These are phyloP conservation scores for Pristionchus maxplancki DNA, from an alignment of 2,888 invertebrate species.

Conservation along the genomic window DNA sequence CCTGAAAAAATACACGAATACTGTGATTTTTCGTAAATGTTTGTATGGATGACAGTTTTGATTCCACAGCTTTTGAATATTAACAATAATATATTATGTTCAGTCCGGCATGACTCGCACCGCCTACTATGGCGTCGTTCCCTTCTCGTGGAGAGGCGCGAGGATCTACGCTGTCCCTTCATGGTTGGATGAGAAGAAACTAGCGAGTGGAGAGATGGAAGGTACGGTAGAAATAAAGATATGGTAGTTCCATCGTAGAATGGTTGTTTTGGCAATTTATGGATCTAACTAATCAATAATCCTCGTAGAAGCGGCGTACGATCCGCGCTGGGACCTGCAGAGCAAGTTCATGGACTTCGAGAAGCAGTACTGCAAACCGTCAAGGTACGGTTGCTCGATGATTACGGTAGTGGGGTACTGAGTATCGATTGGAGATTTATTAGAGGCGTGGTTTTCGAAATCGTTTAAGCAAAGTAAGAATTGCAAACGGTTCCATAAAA, in stretches of 20 bases:
- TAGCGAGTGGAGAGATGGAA: slow-evolving; percentile 18
- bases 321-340: slow-evolving; percentile 71
- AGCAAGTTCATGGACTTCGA: slow-evolving; percentile 73
- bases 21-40: too few species aligned
- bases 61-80: too few species aligned
- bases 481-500: too few species aligned
- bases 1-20: too few species aligned
- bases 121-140: slow-evolving; percentile 94
- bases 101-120: slow-evolving; percentile 97
- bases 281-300: slow-evolving; percentile 38
- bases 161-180: slow-evolving; percentile 83
- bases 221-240: not conserved
- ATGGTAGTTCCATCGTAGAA: not conserved
- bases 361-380: slow-evolving; percentile 68
- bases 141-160: slow-evolving; percentile 88
- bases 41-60: not conserved
- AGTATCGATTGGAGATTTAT: not conserved
- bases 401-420: not conserved
- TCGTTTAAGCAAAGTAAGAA: not conserved
- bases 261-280: not conserved
- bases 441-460: not conserved
- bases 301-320: slow-evolving; percentile 56
- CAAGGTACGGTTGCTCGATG: slow-evolving; percentile 63
- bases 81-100: too few species aligned
- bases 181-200: slow-evolving; percentile 52